phyloP scores from a whole-genome alignment of 1,140 invertebrate genomes.

The Drosophila dunni region DNA sequence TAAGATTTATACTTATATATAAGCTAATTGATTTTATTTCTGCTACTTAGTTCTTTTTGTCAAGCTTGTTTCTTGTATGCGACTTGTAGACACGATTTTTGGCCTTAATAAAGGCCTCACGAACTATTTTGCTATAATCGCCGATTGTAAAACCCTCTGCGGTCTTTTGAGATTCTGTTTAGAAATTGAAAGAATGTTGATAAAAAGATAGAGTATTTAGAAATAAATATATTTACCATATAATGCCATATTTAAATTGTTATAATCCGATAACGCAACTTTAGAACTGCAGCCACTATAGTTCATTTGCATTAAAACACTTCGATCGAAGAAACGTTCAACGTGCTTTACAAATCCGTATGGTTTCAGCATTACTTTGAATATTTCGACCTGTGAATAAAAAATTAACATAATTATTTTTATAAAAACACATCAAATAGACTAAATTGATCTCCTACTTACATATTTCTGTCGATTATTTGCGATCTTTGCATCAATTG shows the following conservation, averaged over 20 bases:
- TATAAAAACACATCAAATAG: neutral
- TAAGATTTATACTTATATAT: too few relatives aligned
- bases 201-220: neutral
- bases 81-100: constrained; percentile 45
- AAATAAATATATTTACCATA: constrained; percentile 23
- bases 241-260: constrained; percentile 38
- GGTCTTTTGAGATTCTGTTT: constrained; percentile 33
- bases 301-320: constrained; percentile 38
- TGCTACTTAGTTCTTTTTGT: neutral
- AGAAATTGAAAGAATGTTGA: neutral
- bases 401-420: neutral
- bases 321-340: constrained; percentile 27
- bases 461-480: constrained; percentile 38
- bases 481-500: constrained; percentile 31
- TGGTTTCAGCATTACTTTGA: constrained; percentile 25
- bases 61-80: neutral
- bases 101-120: constrained; percentile 32
- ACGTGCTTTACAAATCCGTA: constrained; percentile 34
- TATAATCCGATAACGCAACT: constrained; percentile 26
- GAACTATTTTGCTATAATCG: constrained; percentile 35
- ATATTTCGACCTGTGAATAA: constrained; percentile 20
- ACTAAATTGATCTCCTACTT: neutral
- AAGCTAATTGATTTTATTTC: neutral
- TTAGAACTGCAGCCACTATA: constrained; percentile 31
- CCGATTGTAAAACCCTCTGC: constrained; percentile 28